phyloP scores from a whole-genome alignment of 2,113 vertebrate genomes.

The Brevimyrus niger region DNA sequence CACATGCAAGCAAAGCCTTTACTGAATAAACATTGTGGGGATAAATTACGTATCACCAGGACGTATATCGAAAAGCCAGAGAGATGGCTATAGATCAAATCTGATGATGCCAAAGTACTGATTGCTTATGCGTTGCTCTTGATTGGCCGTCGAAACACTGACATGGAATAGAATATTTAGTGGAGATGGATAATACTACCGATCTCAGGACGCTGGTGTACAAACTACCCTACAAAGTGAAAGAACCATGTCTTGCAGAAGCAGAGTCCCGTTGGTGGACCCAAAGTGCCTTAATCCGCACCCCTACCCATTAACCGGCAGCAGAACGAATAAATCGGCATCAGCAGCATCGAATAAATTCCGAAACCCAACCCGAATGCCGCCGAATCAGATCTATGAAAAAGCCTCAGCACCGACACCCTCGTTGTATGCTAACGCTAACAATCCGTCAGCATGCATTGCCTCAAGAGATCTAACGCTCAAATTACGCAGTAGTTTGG shows the following conservation, averaged over 20 bases:
- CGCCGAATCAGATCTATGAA: too few species aligned
- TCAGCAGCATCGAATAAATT: too few species aligned
- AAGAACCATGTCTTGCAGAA: background rate
- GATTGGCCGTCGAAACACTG: background rate
- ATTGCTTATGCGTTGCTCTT: background rate
- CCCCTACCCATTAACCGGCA: too few species aligned
- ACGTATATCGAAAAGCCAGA: background rate
- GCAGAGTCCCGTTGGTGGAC: background rate
- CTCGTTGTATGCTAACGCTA: too few species aligned
- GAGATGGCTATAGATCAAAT: background rate
- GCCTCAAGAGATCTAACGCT: too few species aligned
- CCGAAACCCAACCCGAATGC: too few species aligned
- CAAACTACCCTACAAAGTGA: background rate
- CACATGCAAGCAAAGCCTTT: background rate
- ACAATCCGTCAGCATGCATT: too few species aligned
- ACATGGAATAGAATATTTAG: background rate
- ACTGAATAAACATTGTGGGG: background rate
- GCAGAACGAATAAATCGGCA: too few species aligned
- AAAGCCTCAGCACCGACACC: too few species aligned
- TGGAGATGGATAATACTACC: background rate
- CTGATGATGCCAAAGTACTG: background rate
- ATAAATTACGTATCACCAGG: background rate
- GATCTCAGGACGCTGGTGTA: background rate
- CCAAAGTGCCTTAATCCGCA: too few species aligned
- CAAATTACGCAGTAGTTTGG: too few species aligned